Conservation (phyloP, 2,113 vertebrate species). For the Hippotragus niger region DNA sequence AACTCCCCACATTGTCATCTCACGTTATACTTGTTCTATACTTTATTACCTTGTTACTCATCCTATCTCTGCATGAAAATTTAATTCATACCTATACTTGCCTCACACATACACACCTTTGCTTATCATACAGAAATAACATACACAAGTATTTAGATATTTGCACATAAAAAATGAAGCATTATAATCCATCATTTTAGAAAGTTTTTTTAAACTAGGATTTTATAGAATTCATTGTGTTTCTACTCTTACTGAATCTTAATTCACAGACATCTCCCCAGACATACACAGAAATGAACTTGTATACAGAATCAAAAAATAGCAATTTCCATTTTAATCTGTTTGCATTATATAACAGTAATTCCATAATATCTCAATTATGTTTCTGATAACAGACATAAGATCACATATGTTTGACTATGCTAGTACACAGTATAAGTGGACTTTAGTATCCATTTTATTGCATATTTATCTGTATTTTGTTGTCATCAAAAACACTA, state of each 20-base stretch:
- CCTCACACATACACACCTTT: neutral
- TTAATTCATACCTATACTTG: neutral
- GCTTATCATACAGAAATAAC: neutral
- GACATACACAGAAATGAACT: neutral
- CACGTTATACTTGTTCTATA: neutral
- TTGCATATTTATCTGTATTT: neutral
- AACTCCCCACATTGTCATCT: neutral
- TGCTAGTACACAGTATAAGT: rapidly evolving
- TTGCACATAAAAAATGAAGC: neutral
- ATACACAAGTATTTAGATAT: neutral
- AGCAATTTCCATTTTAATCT: neutral
- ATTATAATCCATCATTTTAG: neutral
- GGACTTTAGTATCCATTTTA: neutral
- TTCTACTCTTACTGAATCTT: neutral
- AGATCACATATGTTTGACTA: too few relatives aligned
- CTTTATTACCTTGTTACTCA: neutral
- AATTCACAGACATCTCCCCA: neutral
- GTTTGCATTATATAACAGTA: neutral
- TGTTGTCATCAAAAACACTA: neutral
- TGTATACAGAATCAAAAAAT: rapidly evolving
- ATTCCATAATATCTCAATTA: neutral
- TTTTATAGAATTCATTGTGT: neutral
- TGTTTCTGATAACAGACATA: neutral
- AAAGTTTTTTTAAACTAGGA: neutral
- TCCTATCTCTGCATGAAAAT: neutral